phyloP scores from a whole-genome alignment of 2,113 vertebrate species.

The Myrmophylax atrothorax region DNA sequence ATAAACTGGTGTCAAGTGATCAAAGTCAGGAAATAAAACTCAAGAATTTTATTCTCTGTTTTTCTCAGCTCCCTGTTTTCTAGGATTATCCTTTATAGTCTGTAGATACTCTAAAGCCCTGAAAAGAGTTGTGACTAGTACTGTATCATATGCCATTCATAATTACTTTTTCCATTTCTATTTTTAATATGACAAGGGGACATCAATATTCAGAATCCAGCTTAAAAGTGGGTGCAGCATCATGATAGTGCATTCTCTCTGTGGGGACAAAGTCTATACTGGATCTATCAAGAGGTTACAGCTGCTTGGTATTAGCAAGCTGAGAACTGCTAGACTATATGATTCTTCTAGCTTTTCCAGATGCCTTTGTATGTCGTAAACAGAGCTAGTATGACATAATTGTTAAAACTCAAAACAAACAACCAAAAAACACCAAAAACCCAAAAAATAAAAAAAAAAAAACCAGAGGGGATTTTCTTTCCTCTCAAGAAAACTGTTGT shows the following conservation, averaged over 20 bases:
- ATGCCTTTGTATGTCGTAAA: background rate
- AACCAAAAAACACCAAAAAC: no score
- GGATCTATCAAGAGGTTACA: background rate
- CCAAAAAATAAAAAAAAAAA: background rate
- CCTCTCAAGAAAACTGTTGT: background rate
- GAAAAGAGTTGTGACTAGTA: background rate
- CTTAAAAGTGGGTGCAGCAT: background rate
- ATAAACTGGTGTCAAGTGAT: background rate
- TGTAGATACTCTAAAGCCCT: background rate
- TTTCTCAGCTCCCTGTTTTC: background rate
- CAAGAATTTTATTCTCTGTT: background rate
- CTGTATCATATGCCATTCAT: background rate
- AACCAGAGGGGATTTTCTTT: background rate
- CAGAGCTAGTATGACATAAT: background rate
- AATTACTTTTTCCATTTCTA: background rate
- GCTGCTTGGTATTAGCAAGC: background rate
- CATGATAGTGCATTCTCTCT: background rate
- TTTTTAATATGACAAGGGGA: background rate
- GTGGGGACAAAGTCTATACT: background rate
- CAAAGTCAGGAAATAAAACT: background rate
- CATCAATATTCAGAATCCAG: background rate
- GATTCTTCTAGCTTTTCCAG: background rate
- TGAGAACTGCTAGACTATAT: background rate
- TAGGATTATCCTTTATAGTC: background rate
- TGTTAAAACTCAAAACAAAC: background rate